Evolutionary conservation across 2,113 vertebrate genomes (phyloP).

Genomic region (Sylvietta virens): DNA sequence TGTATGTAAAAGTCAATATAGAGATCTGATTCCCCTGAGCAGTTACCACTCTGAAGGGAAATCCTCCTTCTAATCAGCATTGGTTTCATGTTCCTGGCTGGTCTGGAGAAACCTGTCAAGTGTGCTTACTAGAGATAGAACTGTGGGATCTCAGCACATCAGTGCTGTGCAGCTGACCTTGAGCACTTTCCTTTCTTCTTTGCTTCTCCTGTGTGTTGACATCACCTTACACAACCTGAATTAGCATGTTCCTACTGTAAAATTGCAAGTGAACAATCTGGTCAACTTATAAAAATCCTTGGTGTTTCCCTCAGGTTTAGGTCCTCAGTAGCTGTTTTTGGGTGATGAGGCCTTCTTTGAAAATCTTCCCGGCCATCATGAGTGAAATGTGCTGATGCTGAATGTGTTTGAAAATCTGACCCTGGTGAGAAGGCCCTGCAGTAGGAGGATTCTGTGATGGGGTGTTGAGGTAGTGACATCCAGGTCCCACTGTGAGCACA

Average conservation of each 20-base stretch:
- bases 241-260: fast-evolving
- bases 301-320: neutral
- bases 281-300: neutral
- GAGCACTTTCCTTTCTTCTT: neutral
- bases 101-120: neutral
- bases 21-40: constrained; percentile 15
- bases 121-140: neutral
- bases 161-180: neutral
- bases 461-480: neutral
- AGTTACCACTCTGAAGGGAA: neutral
- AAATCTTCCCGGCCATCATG: neutral
- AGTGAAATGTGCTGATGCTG: neutral
- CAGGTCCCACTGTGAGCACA: neutral
- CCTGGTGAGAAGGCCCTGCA: neutral
- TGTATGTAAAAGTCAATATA: neutral
- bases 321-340: neutral
- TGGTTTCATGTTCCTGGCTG: neutral
- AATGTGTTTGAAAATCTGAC: neutral
- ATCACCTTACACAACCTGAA: neutral
- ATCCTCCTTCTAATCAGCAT: neutral
- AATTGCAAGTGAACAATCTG: neutral
- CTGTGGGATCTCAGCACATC: neutral
- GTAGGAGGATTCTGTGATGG: neutral
- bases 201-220: neutral
- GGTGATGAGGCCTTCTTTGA: neutral